A percentile compares a stretch with the other conserved stretches of the same genome.
Conservation (phyloP, 2,113 vertebrate genomes). For the Petroica traversi region DNA sequence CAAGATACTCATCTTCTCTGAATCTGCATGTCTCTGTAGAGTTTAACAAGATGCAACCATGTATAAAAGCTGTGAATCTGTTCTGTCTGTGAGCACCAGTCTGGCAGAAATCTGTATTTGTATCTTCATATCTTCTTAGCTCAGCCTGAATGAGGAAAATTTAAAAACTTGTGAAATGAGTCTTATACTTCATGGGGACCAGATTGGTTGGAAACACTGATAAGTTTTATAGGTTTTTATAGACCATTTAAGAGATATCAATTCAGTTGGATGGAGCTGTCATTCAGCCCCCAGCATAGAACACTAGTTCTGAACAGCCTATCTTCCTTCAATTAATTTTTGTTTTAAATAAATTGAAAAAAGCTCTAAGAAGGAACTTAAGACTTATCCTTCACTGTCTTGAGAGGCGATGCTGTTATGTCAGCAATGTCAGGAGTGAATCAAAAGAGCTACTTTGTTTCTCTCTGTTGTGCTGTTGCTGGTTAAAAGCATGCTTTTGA, state of each 20-base stretch:
- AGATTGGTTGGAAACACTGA: neutral
- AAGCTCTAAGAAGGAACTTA: neutral
- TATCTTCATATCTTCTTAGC: conserved; percentile 4
- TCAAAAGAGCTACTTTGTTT: neutral
- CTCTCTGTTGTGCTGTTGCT: neutral
- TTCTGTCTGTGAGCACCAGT: neutral
- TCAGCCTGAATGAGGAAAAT: conserved; percentile 21
- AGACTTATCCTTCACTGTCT: neutral
- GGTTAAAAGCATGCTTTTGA: neutral
- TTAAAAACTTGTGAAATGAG: neutral
- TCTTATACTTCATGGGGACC: neutral
- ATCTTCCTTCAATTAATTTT: neutral
- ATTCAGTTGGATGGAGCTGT: neutral
- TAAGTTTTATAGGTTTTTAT: neutral
- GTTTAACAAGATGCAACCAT: neutral
- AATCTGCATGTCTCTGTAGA: neutral
- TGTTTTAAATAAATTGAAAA: neutral
- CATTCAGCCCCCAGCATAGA: neutral
- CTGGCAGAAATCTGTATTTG: conserved; percentile 33
- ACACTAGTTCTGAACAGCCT: neutral
- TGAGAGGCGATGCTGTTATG: neutral
- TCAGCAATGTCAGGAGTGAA: neutral
- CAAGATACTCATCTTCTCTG: neutral
- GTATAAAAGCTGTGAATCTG: neutral
- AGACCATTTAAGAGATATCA: neutral